Percentiles rank a stretch among this genome's conserved stretches.
These are phyloP conservation scores for Poeciliopsis presidionis DNA, from an alignment of 2,797 vertebrate genomes.

Conservation along the genomic window DNA sequence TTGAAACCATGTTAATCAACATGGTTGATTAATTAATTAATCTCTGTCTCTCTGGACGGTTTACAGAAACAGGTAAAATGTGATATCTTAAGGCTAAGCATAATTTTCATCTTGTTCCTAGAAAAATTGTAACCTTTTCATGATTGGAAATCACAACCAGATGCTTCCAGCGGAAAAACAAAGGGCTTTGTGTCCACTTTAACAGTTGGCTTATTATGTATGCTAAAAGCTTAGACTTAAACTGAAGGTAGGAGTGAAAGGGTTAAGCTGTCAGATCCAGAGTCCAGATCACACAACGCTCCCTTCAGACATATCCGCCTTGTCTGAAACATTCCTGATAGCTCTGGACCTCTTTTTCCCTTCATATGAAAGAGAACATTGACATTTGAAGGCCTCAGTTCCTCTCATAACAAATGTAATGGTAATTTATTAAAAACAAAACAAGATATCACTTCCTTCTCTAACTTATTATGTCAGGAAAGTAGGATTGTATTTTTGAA, in stretches of 20 bases:
- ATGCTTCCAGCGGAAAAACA: slow-evolving; percentile 31
- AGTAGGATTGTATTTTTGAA: neutral
- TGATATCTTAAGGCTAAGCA: neutral
- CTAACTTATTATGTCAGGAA: neutral
- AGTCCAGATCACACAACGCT: slow-evolving; percentile 54
- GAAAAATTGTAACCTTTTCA: slow-evolving; percentile 11
- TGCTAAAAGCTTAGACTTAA: neutral
- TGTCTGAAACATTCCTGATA: slow-evolving; percentile 73
- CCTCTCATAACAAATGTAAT: slow-evolving; percentile 13
- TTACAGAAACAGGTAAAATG: slow-evolving; percentile 12
- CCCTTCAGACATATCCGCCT: slow-evolving; percentile 59
- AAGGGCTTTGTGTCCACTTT: slow-evolving; percentile 11
- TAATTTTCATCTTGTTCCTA: neutral
- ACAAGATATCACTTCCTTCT: slow-evolving; percentile 4
- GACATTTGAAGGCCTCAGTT: slow-evolving; percentile 44
- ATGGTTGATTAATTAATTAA: slow-evolving; percentile 29
- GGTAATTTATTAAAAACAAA: slow-evolving; percentile 2
- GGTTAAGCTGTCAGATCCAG: slow-evolving; percentile 51
- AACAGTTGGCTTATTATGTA: slow-evolving; percentile 50
- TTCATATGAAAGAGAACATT: slow-evolving; percentile 69
- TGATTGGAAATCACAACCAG: slow-evolving; percentile 36
- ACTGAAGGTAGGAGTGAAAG: slow-evolving; percentile 22
- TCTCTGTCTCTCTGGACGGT: neutral
- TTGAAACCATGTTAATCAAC: too few relatives aligned
- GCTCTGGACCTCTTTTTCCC: slow-evolving; percentile 55